Percentiles rank a stretch among this genome's conserved stretches.
Evolutionary conservation across 1,140 invertebrate species (phyloP).

Genomic region (Zophobas morio): DNA sequence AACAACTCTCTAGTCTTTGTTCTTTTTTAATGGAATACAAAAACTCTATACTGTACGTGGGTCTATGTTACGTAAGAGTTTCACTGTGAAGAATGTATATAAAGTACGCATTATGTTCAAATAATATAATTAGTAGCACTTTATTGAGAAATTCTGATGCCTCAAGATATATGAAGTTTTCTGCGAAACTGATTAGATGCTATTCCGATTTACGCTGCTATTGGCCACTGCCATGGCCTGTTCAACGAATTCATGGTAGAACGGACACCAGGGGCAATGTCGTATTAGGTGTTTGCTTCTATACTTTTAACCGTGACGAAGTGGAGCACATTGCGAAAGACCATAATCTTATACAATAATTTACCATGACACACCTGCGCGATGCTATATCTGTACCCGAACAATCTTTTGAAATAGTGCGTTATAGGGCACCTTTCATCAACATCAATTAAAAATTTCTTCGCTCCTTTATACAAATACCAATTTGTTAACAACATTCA

Average conservation of each 20-base stretch:
- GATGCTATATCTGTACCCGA: not conserved
- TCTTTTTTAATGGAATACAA: too few species aligned
- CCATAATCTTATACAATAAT: slow-evolving; percentile 34
- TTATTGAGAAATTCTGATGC: too few species aligned
- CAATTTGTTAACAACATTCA: slow-evolving; percentile 1
- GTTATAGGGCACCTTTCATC: slow-evolving; percentile 19
- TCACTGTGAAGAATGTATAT: too few species aligned
- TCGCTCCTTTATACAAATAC: not conserved
- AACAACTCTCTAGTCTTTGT: too few species aligned
- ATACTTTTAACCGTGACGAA: slow-evolving; percentile 44
- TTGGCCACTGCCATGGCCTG: slow-evolving; percentile 47
- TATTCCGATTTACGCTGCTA: too few species aligned
- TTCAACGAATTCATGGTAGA: slow-evolving; percentile 33
- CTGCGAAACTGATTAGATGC: not conserved
- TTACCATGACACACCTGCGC: slow-evolving; percentile 42
- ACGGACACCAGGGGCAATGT: slow-evolving; percentile 55
- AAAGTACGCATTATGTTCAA: too few species aligned
- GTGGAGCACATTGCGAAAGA: slow-evolving; percentile 55
- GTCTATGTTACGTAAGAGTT: too few species aligned
- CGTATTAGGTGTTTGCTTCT: slow-evolving; percentile 48
- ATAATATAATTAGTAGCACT: too few species aligned
- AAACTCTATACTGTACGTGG: too few species aligned
- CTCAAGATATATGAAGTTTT: too few species aligned
- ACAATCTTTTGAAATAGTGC: slow-evolving; percentile 38
- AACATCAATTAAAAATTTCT: slow-evolving; percentile 37